These are phyloP conservation scores for Eudemis profundana DNA, from an alignment of 2,888 invertebrate species.

Conservation along the genomic window DNA sequence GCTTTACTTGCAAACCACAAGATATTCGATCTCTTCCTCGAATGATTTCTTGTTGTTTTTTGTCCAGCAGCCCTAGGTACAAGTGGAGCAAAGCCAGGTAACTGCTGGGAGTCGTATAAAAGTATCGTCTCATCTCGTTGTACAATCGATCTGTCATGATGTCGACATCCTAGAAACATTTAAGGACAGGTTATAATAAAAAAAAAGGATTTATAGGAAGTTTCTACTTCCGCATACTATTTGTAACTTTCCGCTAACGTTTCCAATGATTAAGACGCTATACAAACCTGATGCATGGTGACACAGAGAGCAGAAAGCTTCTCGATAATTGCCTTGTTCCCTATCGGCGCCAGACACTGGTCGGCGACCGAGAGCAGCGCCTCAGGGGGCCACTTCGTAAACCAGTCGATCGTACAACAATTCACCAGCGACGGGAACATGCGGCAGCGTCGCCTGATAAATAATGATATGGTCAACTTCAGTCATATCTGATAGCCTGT, in stretches of 20 bases:
- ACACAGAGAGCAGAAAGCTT: slow-evolving; percentile 74
- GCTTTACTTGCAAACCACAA: slow-evolving; percentile 89
- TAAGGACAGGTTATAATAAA: no score
- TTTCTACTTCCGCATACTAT: no score
- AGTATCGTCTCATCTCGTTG: slow-evolving; percentile 92
- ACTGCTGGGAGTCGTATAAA: slow-evolving; percentile 96
- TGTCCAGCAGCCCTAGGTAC: slow-evolving; percentile 88
- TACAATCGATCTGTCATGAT: slow-evolving; percentile 91
- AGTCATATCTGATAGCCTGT: no score
- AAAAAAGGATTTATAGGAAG: no score
- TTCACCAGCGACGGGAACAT: slow-evolving; percentile 98
- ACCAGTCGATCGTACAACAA: slow-evolving; percentile 98
- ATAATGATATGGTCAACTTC: no score
- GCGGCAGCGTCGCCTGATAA: slow-evolving; percentile 90
- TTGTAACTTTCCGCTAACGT: no score
- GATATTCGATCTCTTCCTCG: slow-evolving; percentile 88
- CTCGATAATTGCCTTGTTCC: slow-evolving; percentile 72
- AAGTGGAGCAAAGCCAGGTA: slow-evolving; percentile 94
- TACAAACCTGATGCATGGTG: slow-evolving; percentile 74
- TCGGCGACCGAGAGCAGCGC: slow-evolving; percentile 93
- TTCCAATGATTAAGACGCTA: no score
- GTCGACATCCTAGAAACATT: slow-evolving; percentile 88
- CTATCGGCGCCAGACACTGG: slow-evolving; percentile 87
- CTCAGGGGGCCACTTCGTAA: slow-evolving; percentile 95
- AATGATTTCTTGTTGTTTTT: slow-evolving; percentile 89